A percentile compares a stretch with the other conserved stretches of the same genome.
These are phyloP conservation scores for Ips nitidus DNA, from an alignment of 1,140 invertebrate genomes.

Conservation along the genomic window DNA sequence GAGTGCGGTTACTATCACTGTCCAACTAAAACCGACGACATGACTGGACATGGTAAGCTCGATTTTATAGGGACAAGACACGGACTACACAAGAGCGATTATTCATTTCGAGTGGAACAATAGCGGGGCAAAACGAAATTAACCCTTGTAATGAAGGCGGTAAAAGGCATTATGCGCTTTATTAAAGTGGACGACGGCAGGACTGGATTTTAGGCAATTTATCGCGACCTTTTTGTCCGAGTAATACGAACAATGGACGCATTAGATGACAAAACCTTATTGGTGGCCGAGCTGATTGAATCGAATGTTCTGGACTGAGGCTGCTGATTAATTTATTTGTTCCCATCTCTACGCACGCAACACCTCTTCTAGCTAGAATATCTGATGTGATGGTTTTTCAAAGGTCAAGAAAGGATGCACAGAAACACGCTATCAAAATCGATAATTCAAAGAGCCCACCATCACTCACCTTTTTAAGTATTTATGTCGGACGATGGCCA, in stretches of 20 bases:
- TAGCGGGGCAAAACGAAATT: conserved; percentile 22
- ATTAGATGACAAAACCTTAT: conserved; percentile 12
- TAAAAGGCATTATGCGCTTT: conserved; percentile 29
- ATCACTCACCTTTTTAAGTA: no score
- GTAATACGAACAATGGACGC: conserved; percentile 18
- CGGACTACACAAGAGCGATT: conserved; percentile 12
- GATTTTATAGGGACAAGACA: not conserved
- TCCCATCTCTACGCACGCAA: no score
- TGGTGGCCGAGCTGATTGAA: conserved; percentile 1
- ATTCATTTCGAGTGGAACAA: conserved; percentile 16
- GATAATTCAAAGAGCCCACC: no score
- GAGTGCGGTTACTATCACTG: no score
- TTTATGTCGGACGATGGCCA: no score
- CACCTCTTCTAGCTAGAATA: no score
- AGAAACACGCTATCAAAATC: no score
- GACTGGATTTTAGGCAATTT: conserved; percentile 28
- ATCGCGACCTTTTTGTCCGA: conserved; percentile 21
- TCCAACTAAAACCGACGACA: no score
- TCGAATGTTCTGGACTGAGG: not conserved
- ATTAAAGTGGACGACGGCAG: conserved; percentile 17
- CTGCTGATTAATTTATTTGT: not conserved
- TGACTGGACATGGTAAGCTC: not conserved
- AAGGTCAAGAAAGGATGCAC: no score
- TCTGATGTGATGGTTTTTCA: no score
- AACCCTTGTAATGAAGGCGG: conserved; percentile 23